Base-by-base conservation (phyloP, 1,140 invertebrate genomes). In the Zaprionus nigranus region DNA sequence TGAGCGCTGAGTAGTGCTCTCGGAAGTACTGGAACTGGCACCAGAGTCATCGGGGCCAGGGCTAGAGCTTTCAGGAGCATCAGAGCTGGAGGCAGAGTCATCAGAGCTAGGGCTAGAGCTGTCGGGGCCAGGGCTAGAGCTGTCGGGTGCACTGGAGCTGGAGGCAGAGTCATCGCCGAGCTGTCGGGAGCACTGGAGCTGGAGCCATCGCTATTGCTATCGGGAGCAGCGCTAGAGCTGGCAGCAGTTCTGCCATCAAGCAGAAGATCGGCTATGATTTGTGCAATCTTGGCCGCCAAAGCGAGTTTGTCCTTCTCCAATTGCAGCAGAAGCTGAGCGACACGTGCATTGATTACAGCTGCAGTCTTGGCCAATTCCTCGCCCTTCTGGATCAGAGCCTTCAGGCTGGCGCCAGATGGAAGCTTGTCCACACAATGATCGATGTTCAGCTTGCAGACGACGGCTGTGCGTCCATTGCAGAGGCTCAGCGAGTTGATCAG, bases 261-360 rank as follows among this genome's bases (percentile, higher is more conserved):
- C n/a, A 12, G 2, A 17, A 43, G 17, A n/a, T 60, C 22, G 2
- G 46, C n/a, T 34, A 62, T 51, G 43, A 62, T 20, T n/a, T 17
- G 1, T 0, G 46, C 60, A 20, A 62, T n/a, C n/a, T 22, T 28
- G 24, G 9, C n/a, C 3, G 28, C 60, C 7, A 17, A 34, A 3
- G 28, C 28, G n/a, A 26, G 13, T 17, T 62, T 49, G 12, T 49
- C 60, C 43, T 62, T 49, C 2, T 9, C 43, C n/a, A 62, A 15
- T 3, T 62, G 43, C 6, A n/a, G 4, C 15, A 61, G 24, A 1
- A 30, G 24, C 4, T 13, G 11, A 12, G 46, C 28, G 9, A 46
- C 24, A 7, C 40, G 59, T 61, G 3, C 1, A 2, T n/a, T 46
- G 17, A 46, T 11, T 11, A 49, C 46, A 1, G 22, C 2, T 2